phyloP scores from a whole-genome alignment of 2,888 invertebrate species.

The Noctua fimbriata region DNA sequence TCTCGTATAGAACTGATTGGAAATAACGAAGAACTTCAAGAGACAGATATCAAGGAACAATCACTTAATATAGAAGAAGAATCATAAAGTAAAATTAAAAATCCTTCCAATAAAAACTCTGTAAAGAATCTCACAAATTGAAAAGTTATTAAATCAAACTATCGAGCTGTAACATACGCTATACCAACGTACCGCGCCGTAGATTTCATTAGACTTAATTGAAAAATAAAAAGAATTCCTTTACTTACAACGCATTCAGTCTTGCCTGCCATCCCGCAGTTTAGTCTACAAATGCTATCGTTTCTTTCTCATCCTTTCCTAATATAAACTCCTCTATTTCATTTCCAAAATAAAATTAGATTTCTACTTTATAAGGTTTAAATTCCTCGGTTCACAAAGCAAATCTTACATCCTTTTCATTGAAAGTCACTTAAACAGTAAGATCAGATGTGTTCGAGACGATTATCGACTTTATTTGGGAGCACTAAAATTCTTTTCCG shows the following conservation, averaged over 20 bases:
- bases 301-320: constrained; percentile 53
- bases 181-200: constrained; percentile 66
- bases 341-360: constrained; percentile 59
- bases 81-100: constrained; percentile 62
- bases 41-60: constrained; percentile 37
- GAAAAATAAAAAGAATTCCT: constrained; percentile 85
- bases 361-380: constrained; percentile 52
- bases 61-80: constrained; percentile 45
- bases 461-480: constrained; percentile 64
- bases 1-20: constrained; percentile 32
- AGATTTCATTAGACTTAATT: constrained; percentile 85
- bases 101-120: constrained; percentile 51
- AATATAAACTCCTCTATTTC: constrained; percentile 45
- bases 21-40: constrained; percentile 32
- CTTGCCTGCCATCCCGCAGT: constrained; percentile 81
- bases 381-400: constrained; percentile 46
- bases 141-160: constrained; percentile 69
- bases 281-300: constrained; percentile 83
- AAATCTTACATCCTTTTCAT: constrained; percentile 71
- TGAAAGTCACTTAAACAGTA: constrained; percentile 60
- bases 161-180: constrained; percentile 67
- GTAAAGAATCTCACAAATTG: constrained; percentile 61
- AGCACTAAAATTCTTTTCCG: constrained; percentile 60
- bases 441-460: constrained; percentile 46
- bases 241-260: constrained; percentile 84